Evolutionary conservation across 2,113 vertebrate genomes (phyloP).

Genomic region (Syngnathus scovelli): DNA sequence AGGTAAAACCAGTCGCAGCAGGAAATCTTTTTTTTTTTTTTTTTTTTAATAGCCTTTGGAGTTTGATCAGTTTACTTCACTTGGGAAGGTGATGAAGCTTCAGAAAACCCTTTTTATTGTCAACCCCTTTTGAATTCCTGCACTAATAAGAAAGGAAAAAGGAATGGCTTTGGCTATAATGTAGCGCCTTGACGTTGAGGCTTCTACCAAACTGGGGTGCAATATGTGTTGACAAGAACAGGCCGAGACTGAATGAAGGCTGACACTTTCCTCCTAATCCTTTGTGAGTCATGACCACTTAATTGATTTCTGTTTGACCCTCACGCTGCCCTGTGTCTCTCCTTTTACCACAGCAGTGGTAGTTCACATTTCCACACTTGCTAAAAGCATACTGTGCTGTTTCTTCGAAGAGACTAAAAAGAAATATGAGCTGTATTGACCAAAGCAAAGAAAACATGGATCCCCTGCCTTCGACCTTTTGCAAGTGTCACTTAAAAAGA

Average conservation of each 20-base stretch:
- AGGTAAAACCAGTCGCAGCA: neutral
- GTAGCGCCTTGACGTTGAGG: conserved; percentile 17
- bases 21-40: conserved; percentile 1
- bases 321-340: conserved; percentile 24
- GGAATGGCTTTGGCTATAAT: conserved; percentile 32
- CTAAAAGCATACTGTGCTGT: neutral
- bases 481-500: neutral
- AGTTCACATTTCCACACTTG: neutral
- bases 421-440: neutral
- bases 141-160: conserved; percentile 46
- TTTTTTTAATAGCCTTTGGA: neutral
- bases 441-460: neutral
- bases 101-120: neutral
- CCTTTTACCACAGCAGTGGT: conserved; percentile 3
- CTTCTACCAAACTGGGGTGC: conserved; percentile 33
- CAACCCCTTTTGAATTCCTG: conserved; percentile 21
- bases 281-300: conserved; percentile 47
- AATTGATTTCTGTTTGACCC: conserved; percentile 52
- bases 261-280: conserved; percentile 45
- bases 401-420: neutral
- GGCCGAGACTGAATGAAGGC: conserved; percentile 45
- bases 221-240: conserved; percentile 51
- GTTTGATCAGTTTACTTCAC: conserved; percentile 21
- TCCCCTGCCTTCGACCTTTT: neutral
- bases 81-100: conserved; percentile 2